These are phyloP conservation scores for Myiotriccus ornatus DNA, from an alignment of 2,797 vertebrate genomes.

Conservation along the genomic window DNA sequence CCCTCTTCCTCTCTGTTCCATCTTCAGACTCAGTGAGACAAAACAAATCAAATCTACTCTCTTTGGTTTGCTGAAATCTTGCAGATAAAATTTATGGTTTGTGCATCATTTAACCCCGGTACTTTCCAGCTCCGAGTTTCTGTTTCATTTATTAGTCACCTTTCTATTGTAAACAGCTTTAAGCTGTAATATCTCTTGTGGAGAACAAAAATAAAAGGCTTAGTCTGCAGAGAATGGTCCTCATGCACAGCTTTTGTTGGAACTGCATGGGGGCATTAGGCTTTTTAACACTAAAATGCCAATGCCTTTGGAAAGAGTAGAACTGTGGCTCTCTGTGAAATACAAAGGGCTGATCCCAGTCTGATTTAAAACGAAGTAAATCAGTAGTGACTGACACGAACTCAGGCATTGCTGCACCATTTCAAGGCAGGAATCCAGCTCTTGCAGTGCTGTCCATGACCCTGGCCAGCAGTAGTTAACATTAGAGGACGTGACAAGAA, in stretches of 20 bases:
- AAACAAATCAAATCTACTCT: background rate
- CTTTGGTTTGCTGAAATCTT: background rate
- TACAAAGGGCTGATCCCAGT: background rate
- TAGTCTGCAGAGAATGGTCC: background rate
- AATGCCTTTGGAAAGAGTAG: background rate
- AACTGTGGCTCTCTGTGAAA: background rate
- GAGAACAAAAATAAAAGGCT: background rate
- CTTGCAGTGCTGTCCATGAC: background rate
- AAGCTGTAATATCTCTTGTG: background rate
- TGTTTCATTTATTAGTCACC: slow-evolving; percentile 8
- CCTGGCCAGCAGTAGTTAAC: background rate
- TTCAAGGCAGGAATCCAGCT: background rate
- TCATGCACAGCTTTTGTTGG: background rate
- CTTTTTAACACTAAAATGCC: background rate
- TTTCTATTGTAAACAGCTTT: background rate
- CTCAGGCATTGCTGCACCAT: background rate
- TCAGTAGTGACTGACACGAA: background rate
- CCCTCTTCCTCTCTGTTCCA: background rate
- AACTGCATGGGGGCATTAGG: background rate
- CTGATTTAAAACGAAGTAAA: slow-evolving; percentile 1
- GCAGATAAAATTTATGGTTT: background rate
- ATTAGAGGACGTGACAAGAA: background rate
- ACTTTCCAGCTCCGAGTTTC: background rate
- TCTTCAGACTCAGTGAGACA: background rate
- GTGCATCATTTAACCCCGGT: background rate